Evolutionary conservation across 2,888 invertebrate species (phyloP).

Genomic region (Tinea pellionella): DNA sequence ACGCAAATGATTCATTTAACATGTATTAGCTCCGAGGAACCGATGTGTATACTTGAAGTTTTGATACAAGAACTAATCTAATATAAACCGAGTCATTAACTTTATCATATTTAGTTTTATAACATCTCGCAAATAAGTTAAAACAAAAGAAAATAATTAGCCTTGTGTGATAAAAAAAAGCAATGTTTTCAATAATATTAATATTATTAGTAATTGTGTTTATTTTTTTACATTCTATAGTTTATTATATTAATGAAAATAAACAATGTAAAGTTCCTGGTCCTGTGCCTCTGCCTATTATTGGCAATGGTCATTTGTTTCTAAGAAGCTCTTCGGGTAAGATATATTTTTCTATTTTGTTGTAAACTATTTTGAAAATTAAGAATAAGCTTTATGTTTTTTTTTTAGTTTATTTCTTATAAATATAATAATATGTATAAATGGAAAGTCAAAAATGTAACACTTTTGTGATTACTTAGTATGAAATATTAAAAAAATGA

Average conservation of each 20-base stretch:
- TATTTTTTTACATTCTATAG: neutral
- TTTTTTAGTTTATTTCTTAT: too few species aligned
- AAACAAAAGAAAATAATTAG: too few species aligned
- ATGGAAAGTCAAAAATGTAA: too few species aligned
- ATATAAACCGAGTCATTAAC: neutral
- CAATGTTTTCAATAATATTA: conserved; percentile 10
- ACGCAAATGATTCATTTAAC: too few species aligned
- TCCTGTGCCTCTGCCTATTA: conserved; percentile 46
- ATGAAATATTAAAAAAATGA: too few species aligned
- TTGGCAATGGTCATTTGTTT: conserved; percentile 62
- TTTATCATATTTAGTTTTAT: neutral
- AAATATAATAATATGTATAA: too few species aligned
- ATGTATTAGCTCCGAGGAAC: too few species aligned
- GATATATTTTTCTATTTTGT: conserved; percentile 16
- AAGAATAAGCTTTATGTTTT: neutral
- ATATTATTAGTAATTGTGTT: neutral
- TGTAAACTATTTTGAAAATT: neutral
- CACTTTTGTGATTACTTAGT: too few species aligned
- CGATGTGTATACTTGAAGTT: too few species aligned
- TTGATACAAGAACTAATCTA: neutral
- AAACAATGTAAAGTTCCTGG: conserved; percentile 29
- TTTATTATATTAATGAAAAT: conserved; percentile 6
- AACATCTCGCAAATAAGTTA: too few species aligned
- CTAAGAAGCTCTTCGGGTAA: conserved; percentile 48
- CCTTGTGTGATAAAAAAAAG: neutral